Conservation (phyloP, 2,113 vertebrate genomes). For the Ptilorrhoa leucosticta region DNA sequence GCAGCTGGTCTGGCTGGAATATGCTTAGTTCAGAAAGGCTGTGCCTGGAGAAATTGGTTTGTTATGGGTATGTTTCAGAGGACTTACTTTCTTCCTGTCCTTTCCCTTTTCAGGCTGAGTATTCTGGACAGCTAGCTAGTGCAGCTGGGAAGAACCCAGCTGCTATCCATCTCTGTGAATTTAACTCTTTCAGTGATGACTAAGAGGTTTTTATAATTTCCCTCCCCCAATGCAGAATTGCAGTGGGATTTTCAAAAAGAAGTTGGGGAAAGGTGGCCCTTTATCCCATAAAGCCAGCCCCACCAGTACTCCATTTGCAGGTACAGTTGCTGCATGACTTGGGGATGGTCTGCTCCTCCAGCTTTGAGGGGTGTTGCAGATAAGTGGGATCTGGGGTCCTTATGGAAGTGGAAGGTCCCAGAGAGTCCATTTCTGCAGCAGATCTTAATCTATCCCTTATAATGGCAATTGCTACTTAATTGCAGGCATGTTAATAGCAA, state of each 20-base stretch:
- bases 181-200: neutral
- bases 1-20: neutral
- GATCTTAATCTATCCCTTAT: neutral
- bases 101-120: neutral
- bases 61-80: neutral
- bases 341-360: neutral
- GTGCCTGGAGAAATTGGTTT: neutral
- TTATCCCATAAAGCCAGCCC: neutral
- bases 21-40: neutral
- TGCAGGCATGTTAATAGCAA: neutral
- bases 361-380: fast-evolving
- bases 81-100: neutral
- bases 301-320: neutral
- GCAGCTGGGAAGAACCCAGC: neutral
- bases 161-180: neutral
- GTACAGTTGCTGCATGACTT: neutral
- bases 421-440: neutral
- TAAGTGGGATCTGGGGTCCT: neutral
- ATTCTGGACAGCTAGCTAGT: neutral
- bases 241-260: neutral
- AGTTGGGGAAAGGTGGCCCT: neutral
- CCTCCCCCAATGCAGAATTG: neutral
- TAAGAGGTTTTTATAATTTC: neutral
- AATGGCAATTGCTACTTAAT: neutral
- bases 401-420: neutral